Conservation (phyloP, 1,140 invertebrate genomes). For the Trinorchestia longiramus region DNA sequence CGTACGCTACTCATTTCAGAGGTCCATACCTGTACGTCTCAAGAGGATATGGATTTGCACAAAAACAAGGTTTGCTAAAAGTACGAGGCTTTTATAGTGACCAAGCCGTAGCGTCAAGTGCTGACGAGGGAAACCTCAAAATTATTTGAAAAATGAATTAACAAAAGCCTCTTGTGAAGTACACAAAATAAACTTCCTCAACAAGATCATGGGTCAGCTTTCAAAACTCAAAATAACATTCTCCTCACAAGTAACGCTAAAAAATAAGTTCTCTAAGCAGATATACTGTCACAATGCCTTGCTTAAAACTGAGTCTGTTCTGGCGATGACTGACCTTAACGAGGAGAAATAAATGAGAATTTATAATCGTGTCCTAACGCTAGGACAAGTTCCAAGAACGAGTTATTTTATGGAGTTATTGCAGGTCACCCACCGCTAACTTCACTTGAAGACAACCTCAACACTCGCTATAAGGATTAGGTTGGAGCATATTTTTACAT, state of each 20-base stretch:
- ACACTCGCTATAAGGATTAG: background rate
- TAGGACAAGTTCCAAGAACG: background rate
- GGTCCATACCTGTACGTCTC: background rate
- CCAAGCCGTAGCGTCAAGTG: background rate
- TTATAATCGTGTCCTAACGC: background rate
- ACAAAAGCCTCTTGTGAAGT: background rate
- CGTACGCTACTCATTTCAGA: background rate
- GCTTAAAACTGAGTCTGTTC: background rate
- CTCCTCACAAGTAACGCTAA: background rate
- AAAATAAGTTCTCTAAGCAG: background rate
- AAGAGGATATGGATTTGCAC: background rate
- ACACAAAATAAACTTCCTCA: background rate
- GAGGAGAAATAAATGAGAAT: background rate
- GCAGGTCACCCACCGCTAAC: background rate
- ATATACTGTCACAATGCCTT: background rate
- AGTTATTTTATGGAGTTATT: background rate
- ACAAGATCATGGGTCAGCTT: background rate
- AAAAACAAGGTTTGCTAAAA: background rate
- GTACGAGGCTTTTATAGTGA: no score
- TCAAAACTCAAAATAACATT: background rate
- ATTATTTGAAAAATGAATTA: background rate
- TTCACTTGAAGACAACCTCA: background rate
- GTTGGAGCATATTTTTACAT: background rate
- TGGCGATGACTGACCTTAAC: background rate
- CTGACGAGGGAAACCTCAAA: background rate